Evolutionary conservation across 2,888 invertebrate genomes (phyloP).

Genomic region (Xestia ashworthii): DNA sequence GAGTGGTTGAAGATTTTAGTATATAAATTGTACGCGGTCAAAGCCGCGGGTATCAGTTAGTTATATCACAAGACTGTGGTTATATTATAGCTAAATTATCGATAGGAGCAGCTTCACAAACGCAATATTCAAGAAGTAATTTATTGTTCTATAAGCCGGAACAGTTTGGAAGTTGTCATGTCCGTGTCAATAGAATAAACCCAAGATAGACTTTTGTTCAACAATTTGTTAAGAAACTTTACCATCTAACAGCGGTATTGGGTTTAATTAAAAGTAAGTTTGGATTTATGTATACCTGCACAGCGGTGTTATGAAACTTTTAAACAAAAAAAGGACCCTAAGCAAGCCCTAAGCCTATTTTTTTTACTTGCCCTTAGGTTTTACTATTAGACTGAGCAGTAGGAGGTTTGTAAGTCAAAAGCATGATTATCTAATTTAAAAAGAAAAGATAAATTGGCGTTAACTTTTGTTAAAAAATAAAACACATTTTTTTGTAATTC

Average conservation of each 20-base stretch:
- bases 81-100: not conserved
- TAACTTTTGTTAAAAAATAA: slow-evolving; percentile 3
- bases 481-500: not conserved
- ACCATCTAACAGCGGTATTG: not conserved
- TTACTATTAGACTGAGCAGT: not conserved
- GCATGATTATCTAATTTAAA: not conserved
- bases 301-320: not conserved
- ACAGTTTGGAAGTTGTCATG: slow-evolving; percentile 12
- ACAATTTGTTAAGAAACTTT: slow-evolving; percentile 13
- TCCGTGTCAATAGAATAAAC: slow-evolving; percentile 8
- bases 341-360: slow-evolving; percentile 3
- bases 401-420: not conserved
- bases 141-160: not conserved
- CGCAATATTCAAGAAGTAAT: slow-evolving; percentile 14
- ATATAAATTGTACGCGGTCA: no score
- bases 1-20: no score
- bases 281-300: not conserved
- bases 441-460: slow-evolving; percentile 11
- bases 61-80: no score
- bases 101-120: not conserved
- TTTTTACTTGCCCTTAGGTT: not conserved
- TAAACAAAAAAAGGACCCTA: slow-evolving; percentile 8
- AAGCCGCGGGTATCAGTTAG: no score
- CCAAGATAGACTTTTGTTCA: not conserved
- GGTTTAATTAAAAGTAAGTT: slow-evolving; percentile 37